Evolutionary conservation across 2,888 invertebrate genomes (phyloP).

Genomic region (Escarpia spicata): DNA sequence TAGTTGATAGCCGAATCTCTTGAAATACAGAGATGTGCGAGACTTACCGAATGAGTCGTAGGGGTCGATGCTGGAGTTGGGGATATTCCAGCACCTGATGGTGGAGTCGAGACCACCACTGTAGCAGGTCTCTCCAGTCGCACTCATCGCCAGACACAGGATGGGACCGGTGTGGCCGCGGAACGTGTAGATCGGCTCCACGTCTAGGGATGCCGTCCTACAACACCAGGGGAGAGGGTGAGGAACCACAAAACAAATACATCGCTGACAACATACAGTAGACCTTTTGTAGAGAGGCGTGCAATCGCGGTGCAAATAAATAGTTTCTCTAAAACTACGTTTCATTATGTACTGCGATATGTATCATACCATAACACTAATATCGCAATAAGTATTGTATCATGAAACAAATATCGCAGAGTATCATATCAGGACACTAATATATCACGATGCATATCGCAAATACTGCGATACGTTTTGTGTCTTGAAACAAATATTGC

Average conservation of each 20-base stretch:
- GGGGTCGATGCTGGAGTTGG: slow-evolving; percentile 91
- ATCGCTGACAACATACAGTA: no score
- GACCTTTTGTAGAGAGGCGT: no score
- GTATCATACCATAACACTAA: no score
- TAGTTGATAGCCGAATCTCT: neutral
- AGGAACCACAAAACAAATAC: no score
- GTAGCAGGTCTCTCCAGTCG: slow-evolving; percentile 92
- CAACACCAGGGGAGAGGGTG: slow-evolving; percentile 19
- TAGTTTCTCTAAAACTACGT: no score
- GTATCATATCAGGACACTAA: no score
- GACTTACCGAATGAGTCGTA: slow-evolving; percentile 85
- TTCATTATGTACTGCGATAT: no score
- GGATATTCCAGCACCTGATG: slow-evolving; percentile 96
- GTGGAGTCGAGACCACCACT: slow-evolving; percentile 94
- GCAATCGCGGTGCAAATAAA: no score
- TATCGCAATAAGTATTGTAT: neutral
- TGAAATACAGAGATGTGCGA: no score
- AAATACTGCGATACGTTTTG: no score
- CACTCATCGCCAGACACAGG: slow-evolving; percentile 91
- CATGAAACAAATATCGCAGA: neutral
- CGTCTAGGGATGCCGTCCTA: slow-evolving; percentile 81
- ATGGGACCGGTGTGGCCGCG: slow-evolving; percentile 93
- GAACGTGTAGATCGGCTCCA: slow-evolving; percentile 98
- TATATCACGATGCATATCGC: no score
- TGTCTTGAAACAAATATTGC: no score